Conservation (phyloP, 2,113 vertebrate genomes). For the Barnardius zonarius region DNA sequence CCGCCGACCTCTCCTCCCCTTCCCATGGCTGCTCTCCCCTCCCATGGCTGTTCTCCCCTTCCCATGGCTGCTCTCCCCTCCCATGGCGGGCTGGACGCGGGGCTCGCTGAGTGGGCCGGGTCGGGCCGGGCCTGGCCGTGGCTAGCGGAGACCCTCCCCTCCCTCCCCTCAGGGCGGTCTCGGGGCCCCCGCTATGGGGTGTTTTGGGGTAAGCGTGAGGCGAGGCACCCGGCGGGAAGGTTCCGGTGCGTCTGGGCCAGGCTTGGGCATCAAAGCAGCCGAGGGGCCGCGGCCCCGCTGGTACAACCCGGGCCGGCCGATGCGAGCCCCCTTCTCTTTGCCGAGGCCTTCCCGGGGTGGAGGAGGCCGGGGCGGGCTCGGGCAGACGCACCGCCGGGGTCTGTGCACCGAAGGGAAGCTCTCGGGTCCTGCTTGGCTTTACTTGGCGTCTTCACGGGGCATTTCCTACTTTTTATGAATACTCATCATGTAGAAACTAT, state of each 20-base stretch:
- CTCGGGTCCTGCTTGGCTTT: background rate
- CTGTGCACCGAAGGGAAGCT: background rate
- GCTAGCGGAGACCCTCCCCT: background rate
- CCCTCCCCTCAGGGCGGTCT: background rate
- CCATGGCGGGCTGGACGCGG: background rate
- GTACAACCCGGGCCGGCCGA: background rate
- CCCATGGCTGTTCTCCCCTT: no score
- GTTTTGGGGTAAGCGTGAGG: slow-evolving; percentile 14
- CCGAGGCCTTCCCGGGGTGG: background rate
- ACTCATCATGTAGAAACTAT: background rate
- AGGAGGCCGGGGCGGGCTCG: background rate
- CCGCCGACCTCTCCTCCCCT: background rate
- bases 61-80: background rate
- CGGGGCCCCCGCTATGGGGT: background rate
- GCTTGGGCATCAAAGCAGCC: background rate
- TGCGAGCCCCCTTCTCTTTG: background rate
- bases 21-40: background rate
- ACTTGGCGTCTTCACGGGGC: accelerated
- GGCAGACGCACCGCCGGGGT: background rate
- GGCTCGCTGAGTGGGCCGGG: background rate
- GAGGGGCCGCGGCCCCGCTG: background rate
- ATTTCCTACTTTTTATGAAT: accelerated
- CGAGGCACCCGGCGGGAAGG: slow-evolving; percentile 4
- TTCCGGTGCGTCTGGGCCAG: background rate
- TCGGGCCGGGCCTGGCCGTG: background rate